Evolutionary conservation across 2,888 invertebrate genomes (phyloP).

Genomic region (Rutpela maculata): DNA sequence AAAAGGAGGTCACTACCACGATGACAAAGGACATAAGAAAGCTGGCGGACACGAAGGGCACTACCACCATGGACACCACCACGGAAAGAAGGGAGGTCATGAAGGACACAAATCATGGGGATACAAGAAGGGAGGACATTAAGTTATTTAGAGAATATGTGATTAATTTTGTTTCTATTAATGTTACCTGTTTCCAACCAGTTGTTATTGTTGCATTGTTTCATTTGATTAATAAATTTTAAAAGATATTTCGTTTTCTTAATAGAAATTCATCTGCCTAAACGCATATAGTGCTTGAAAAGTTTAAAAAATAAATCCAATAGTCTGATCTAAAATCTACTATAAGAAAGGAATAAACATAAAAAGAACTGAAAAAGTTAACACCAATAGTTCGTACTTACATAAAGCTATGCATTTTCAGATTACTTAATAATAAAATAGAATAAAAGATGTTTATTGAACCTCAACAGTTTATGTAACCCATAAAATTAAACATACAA

Average conservation of each 20-base stretch:
- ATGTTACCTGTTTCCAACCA: slow-evolving; percentile 45
- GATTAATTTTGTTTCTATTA: slow-evolving; percentile 51
- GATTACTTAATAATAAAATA: no score
- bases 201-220: slow-evolving; percentile 57
- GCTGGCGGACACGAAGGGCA: slow-evolving; percentile 87
- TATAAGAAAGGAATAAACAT: no score
- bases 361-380: no score
- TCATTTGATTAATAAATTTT: slow-evolving; percentile 52
- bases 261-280: no score
- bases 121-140: slow-evolving; percentile 75
- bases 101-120: slow-evolving; percentile 88
- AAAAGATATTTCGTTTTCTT: slow-evolving; percentile 32
- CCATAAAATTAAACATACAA: no score
- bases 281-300: no score
- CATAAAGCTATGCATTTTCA: no score
- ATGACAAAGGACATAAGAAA: slow-evolving; percentile 87
- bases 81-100: slow-evolving; percentile 88
- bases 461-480: no score
- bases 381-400: no score
- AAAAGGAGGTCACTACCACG: slow-evolving; percentile 87
- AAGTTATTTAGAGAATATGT: slow-evolving; percentile 42
- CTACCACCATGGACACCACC: slow-evolving; percentile 83
- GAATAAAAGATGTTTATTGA: no score
- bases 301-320: no score
- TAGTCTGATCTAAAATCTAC: no score